Evolutionary conservation across 2,797 vertebrate genomes (phyloP).

Genomic region (Danio albolineatus): DNA sequence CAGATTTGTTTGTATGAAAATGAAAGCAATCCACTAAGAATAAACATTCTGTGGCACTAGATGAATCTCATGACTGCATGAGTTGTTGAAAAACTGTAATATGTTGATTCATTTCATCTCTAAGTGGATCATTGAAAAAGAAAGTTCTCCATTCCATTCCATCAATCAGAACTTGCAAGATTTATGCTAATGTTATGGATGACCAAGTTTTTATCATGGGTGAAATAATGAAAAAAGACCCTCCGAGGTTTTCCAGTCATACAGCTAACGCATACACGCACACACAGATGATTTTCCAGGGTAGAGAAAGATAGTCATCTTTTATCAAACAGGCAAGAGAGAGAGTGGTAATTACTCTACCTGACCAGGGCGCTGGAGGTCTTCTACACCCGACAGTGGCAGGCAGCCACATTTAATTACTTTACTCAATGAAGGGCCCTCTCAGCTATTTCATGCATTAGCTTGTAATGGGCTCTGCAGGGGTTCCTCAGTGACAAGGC

Average conservation of each 20-base stretch:
- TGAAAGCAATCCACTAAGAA: not conserved
- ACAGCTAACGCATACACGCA: slow-evolving; percentile 7
- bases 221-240: slow-evolving; percentile 63
- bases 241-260: slow-evolving; percentile 62
- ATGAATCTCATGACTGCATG: not conserved
- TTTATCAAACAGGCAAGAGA: slow-evolving; percentile 59
- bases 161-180: slow-evolving; percentile 7
- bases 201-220: slow-evolving; percentile 51
- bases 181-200: slow-evolving; percentile 11
- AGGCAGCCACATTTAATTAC: slow-evolving; percentile 57
- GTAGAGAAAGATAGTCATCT: slow-evolving; percentile 53
- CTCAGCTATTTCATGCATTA: slow-evolving; percentile 52
- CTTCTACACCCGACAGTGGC: slow-evolving; percentile 16
- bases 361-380: slow-evolving; percentile 28
- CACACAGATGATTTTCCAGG: slow-evolving; percentile 60
- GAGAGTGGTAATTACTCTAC: slow-evolving; percentile 62
- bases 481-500: slow-evolving; percentile 49
- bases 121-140: slow-evolving; percentile 9
- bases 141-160: not conserved
- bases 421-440: slow-evolving; percentile 43
- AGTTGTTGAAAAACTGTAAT: not conserved
- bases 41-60: not conserved
- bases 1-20: not conserved
- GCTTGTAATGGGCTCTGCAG: slow-evolving; percentile 54
- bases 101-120: not conserved